Conservation (phyloP, 2,888 invertebrate genomes). For the Zaprionus lineosus region DNA sequence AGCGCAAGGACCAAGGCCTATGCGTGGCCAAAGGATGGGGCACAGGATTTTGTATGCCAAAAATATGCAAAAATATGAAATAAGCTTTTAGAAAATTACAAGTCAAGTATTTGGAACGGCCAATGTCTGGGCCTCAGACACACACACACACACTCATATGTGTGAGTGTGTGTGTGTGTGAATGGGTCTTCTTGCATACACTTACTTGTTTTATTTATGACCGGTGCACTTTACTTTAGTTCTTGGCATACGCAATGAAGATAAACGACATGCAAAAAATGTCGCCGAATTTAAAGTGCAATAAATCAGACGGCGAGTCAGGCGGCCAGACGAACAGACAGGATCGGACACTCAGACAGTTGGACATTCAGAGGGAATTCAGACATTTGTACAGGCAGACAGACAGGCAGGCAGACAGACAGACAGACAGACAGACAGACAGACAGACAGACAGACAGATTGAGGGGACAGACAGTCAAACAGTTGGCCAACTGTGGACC, state of each 20-base stretch:
- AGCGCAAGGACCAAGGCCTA: slow-evolving; percentile 7
- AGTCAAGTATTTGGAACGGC: slow-evolving; percentile 53
- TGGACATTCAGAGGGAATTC: no score
- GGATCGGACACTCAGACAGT: no score
- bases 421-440: slow-evolving; percentile 40
- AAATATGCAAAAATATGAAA: slow-evolving; percentile 67
- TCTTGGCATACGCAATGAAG: slow-evolving; percentile 75
- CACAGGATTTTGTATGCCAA: slow-evolving; percentile 66
- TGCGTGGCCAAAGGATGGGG: no score
- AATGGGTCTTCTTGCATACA: slow-evolving; percentile 26
- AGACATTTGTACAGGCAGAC: slow-evolving; percentile 79
- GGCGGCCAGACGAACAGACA: slow-evolving; percentile 25
- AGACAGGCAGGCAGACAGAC: slow-evolving; percentile 49
- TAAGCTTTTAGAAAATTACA: slow-evolving; percentile 78
- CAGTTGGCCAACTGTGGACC: slow-evolving; percentile 29
- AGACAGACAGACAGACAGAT: slow-evolving; percentile 42
- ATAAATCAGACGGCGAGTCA: slow-evolving; percentile 65
- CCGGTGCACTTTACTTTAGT: slow-evolving; percentile 60
- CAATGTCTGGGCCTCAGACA: slow-evolving; percentile 7
- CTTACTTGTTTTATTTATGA: slow-evolving; percentile 63
- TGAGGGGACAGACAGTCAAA: slow-evolving; percentile 44
- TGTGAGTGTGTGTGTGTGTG: slow-evolving; percentile 6
- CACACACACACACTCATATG: background rate
- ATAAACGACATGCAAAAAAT: slow-evolving; percentile 79
- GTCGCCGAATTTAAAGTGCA: slow-evolving; percentile 78